phyloP scores from a whole-genome alignment of 2,113 vertebrate genomes.

The Cebus imitator region DNA sequence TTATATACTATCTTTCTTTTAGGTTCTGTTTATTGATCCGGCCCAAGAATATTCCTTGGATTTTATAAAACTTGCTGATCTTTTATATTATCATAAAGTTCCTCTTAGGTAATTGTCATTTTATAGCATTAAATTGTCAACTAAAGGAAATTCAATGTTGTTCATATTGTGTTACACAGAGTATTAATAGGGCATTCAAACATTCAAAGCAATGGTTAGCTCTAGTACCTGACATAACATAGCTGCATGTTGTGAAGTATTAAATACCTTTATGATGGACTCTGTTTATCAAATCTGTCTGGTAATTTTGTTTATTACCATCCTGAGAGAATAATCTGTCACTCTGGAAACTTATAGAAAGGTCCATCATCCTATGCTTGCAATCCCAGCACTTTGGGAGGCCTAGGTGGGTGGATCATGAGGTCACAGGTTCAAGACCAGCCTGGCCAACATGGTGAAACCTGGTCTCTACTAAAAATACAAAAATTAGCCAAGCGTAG shows the following conservation, averaged over 20 bases:
- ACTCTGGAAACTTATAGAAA: background rate
- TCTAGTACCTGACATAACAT: background rate
- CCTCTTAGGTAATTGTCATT: constrained; percentile 91
- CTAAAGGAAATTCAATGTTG: background rate
- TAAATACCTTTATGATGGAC: background rate
- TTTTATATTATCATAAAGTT: constrained; percentile 92
- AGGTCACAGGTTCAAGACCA: no score
- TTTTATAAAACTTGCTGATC: constrained; percentile 91
- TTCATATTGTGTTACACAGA: background rate
- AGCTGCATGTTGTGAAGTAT: background rate
- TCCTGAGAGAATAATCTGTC: background rate
- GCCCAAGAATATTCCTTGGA: constrained; percentile 88
- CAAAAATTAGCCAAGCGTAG: no score
- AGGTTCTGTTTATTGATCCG: constrained; percentile 96
- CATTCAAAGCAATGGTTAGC: background rate
- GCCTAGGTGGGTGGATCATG: no score
- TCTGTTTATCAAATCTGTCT: background rate
- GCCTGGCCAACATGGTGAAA: no score
- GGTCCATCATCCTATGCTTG: background rate
- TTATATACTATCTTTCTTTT: constrained; percentile 63
- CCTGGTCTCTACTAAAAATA: no score
- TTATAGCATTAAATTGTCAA: background rate
- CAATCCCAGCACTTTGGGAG: no score
- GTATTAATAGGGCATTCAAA: background rate
- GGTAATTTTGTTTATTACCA: background rate